phyloP scores from a whole-genome alignment of 2,113 vertebrate species.

The Grantiella picta region DNA sequence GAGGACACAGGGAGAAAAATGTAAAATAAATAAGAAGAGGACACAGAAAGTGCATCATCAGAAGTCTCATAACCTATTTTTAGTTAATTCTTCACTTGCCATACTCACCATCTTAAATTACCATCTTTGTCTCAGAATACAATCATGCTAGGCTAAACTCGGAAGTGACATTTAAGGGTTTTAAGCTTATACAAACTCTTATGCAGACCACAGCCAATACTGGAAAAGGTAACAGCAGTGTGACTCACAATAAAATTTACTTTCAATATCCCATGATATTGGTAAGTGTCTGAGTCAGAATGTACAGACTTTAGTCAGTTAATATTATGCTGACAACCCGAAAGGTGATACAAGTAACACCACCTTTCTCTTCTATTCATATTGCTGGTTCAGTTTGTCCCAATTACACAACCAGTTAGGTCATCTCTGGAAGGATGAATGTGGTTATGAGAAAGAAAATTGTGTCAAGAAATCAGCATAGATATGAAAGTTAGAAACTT shows the following conservation, averaged over 20 bases:
- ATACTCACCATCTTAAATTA: background rate
- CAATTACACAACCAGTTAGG: background rate
- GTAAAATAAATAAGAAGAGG: background rate
- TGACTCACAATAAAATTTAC: background rate
- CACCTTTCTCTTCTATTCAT: background rate
- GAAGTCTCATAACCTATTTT: background rate
- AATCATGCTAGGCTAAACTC: background rate
- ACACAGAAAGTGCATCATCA: background rate
- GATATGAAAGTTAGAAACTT: background rate
- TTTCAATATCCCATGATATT: background rate
- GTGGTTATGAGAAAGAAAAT: background rate
- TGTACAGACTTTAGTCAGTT: background rate
- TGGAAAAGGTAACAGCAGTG: background rate
- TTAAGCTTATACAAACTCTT: background rate
- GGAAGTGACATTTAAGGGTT: background rate
- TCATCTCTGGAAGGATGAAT: background rate
- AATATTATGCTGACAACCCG: background rate
- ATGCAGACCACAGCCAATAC: background rate
- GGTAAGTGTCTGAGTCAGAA: background rate
- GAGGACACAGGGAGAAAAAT: background rate
- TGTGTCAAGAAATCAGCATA: background rate
- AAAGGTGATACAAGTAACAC: background rate
- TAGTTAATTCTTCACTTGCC: background rate
- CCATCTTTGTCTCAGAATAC: background rate
- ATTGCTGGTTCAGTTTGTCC: background rate